Conservation (phyloP, 2,797 vertebrate species). For the Eutrigla gurnardus region DNA sequence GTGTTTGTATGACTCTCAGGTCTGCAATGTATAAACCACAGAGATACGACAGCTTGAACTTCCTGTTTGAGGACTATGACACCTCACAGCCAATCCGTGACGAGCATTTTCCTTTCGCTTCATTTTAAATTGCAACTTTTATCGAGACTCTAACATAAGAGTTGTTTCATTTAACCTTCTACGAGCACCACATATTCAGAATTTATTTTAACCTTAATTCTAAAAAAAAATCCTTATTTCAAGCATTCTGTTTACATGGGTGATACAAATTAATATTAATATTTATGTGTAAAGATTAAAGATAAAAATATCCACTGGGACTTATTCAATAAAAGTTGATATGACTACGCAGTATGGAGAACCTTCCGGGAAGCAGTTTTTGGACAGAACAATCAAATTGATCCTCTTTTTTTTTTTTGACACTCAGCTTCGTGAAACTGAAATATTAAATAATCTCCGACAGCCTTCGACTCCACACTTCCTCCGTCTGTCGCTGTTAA, state of each 20-base stretch:
- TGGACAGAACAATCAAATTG: neutral
- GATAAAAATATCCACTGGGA: too few species aligned
- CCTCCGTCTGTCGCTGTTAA: constrained; percentile 6
- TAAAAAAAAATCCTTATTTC: too few species aligned
- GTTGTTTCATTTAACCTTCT: too few species aligned
- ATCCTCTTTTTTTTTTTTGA: neutral
- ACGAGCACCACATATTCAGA: too few species aligned
- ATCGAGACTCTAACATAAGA: too few species aligned
- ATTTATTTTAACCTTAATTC: too few species aligned
- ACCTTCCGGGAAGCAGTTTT: neutral
- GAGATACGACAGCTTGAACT: neutral
- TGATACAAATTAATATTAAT: too few species aligned
- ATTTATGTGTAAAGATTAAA: too few species aligned
- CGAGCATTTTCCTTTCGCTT: neutral
- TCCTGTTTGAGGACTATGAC: too few species aligned
- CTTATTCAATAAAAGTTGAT: neutral
- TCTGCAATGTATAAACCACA: neutral
- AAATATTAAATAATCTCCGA: neutral
- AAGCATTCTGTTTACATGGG: too few species aligned
- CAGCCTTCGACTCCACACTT: neutral
- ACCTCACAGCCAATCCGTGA: neutral
- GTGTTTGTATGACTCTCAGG: too few species aligned
- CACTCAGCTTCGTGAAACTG: constrained; percentile 4
- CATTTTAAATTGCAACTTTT: neutral
- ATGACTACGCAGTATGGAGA: neutral